Evolutionary conservation across 2,113 vertebrate species (phyloP).

Genomic region (Erinaceus europaeus): DNA sequence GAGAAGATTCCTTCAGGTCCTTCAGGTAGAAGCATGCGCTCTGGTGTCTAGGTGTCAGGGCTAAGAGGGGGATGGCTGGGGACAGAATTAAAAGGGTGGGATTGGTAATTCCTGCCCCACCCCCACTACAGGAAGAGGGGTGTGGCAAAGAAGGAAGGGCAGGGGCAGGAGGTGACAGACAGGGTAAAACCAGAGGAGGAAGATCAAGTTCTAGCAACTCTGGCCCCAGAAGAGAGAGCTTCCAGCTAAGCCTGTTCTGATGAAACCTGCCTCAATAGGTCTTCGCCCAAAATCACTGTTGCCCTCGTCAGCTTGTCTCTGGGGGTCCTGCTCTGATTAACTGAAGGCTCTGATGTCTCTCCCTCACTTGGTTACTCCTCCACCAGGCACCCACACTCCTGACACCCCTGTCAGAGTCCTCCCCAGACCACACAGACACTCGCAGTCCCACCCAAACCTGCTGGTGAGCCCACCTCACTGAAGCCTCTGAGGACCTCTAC

Average conservation of each 20-base stretch:
- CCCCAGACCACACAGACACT: neutral
- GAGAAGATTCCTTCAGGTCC: constrained; percentile 62
- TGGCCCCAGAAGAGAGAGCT: neutral
- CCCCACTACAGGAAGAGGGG: neutral
- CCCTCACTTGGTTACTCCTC: neutral
- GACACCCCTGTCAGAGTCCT: neutral
- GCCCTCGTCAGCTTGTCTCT: neutral
- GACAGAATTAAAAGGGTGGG: neutral
- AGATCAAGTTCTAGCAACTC: neutral
- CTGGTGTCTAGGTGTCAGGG: neutral
- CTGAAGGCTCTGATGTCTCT: neutral
- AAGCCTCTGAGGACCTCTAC: neutral
- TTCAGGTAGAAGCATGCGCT: constrained; percentile 37
- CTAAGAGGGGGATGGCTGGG: neutral
- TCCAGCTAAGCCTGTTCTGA: neutral
- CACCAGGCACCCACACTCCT: neutral
- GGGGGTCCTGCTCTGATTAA: neutral
- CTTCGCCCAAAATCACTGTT: constrained; percentile 19
- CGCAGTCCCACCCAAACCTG: neutral
- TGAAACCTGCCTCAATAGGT: neutral
- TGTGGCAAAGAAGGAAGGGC: neutral
- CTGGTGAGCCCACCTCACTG: neutral
- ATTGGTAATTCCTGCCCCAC: neutral
- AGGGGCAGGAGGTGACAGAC: neutral
- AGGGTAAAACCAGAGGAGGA: neutral